Evolutionary conservation across 2,888 invertebrate genomes (phyloP).

Genomic region (Zaprionus bogoriensis): DNA sequence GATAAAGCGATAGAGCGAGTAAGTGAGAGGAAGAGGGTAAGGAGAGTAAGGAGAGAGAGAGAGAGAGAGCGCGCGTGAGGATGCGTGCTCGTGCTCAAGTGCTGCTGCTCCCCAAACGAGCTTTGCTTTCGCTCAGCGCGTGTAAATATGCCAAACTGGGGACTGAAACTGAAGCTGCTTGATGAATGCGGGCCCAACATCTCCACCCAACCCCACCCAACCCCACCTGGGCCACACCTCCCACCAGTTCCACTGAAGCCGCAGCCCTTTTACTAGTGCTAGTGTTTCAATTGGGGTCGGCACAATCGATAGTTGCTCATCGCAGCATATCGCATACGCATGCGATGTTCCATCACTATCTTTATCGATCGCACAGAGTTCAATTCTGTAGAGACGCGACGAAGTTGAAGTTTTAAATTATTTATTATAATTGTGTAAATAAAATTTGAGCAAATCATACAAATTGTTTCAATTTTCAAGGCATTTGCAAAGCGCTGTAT

Average conservation of each 20-base stretch:
- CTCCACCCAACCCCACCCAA: neutral
- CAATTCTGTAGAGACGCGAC: too few species aligned
- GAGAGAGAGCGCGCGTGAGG: conserved; percentile 8
- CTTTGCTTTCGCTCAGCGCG: conserved; percentile 60
- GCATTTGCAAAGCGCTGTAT: too few species aligned
- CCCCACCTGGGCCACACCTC: conserved; percentile 21
- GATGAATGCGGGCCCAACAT: conserved; percentile 9
- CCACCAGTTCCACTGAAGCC: neutral
- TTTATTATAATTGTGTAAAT: too few species aligned
- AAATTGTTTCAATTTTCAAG: too few species aligned
- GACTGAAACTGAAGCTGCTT: conserved; percentile 45
- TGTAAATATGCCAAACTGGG: conserved; percentile 61
- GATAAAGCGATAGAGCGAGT: conserved; percentile 1
- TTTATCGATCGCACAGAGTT: conserved; percentile 23
- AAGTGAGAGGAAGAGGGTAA: neutral
- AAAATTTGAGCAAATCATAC: too few species aligned
- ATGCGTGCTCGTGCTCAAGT: conserved; percentile 55
- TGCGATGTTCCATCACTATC: conserved; percentile 15
- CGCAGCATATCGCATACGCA: conserved; percentile 11
- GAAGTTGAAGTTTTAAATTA: too few species aligned
- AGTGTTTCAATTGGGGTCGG: conserved; percentile 18
- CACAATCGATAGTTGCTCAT: conserved; percentile 9
- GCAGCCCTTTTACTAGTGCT: conserved; percentile 14
- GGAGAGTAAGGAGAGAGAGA: neutral
- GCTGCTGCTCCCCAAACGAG: conserved; percentile 34